A percentile compares a stretch with the other conserved stretches of the same genome.
Conservation (phyloP, 2,888 invertebrate genomes). For the Drosophila prostipennis region DNA sequence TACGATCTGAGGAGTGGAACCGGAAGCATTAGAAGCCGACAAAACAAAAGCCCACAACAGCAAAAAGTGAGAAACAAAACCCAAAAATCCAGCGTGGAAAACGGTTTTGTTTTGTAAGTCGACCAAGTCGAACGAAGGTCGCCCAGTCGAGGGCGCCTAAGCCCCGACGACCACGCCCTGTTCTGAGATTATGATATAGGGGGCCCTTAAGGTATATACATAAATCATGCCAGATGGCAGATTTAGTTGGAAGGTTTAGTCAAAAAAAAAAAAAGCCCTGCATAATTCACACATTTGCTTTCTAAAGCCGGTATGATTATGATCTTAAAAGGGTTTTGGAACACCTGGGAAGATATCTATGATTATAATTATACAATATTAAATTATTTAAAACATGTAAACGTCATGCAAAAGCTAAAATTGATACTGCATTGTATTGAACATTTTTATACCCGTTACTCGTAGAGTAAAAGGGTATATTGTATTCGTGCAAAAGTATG, state of each 20-base stretch:
- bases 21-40: constrained; percentile 75
- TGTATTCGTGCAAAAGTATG: no score
- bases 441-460: no score
- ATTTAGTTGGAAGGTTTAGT: no score
- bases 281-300: no score
- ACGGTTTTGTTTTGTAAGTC: constrained; percentile 47
- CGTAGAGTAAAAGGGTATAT: no score
- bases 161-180: constrained; percentile 27
- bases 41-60: constrained; percentile 18
- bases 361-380: no score
- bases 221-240: constrained; percentile 8
- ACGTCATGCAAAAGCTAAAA: no score
- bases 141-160: constrained; percentile 15
- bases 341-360: background rate
- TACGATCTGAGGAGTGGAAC: constrained; percentile 53
- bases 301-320: no score
- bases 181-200: constrained; percentile 12
- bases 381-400: no score
- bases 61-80: constrained; percentile 14
- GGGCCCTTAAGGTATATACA: background rate
- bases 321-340: background rate
- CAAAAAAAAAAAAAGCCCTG: background rate
- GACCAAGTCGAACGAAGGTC: constrained; percentile 31
- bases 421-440: no score
- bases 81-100: constrained; percentile 13